Evolutionary conservation across 2,888 invertebrate species (phyloP).

Genomic region (Tigriopus californicus): DNA sequence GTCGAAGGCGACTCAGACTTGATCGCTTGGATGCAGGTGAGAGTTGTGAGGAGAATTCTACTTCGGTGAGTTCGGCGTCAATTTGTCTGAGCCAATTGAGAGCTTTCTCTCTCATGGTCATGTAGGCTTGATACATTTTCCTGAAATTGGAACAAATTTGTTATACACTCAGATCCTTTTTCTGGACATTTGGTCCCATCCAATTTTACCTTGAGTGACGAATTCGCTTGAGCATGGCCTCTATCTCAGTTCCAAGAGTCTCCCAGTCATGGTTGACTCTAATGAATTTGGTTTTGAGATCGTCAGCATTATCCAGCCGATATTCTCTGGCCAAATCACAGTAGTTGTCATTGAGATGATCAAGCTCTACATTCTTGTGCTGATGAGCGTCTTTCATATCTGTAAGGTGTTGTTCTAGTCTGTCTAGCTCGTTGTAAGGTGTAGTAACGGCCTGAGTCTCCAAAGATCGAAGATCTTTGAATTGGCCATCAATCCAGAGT

Average conservation of each 20-base stretch:
- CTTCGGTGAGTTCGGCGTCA: neutral
- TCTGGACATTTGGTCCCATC: too few relatives aligned
- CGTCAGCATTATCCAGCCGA: constrained; percentile 15
- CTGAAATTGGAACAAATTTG: too few relatives aligned
- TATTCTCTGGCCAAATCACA: constrained; percentile 15
- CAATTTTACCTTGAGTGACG: too few relatives aligned
- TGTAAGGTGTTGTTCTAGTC: too few relatives aligned
- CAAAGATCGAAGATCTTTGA: neutral
- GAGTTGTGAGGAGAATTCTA: neutral
- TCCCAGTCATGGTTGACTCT: constrained; percentile 12
- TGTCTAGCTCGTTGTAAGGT: too few relatives aligned
- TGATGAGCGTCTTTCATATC: too few relatives aligned
- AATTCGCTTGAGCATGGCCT: too few relatives aligned
- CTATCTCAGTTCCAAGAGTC: too few relatives aligned
- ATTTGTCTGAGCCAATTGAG: neutral
- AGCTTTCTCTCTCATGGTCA: neutral
- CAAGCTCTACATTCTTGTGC: neutral
- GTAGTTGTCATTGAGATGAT: constrained; percentile 11
- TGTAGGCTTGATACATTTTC: neutral
- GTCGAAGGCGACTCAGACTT: too few relatives aligned
- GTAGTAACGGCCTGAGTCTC: too few relatives aligned
- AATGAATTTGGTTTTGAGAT: constrained; percentile 12
- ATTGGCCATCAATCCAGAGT: neutral
- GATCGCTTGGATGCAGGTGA: too few relatives aligned
- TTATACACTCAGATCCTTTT: too few relatives aligned